Percentiles rank a stretch among this genome's conserved stretches.
These are phyloP conservation scores for Pollenia griseotomentosa DNA, from an alignment of 2,888 invertebrate genomes.

Conservation along the genomic window DNA sequence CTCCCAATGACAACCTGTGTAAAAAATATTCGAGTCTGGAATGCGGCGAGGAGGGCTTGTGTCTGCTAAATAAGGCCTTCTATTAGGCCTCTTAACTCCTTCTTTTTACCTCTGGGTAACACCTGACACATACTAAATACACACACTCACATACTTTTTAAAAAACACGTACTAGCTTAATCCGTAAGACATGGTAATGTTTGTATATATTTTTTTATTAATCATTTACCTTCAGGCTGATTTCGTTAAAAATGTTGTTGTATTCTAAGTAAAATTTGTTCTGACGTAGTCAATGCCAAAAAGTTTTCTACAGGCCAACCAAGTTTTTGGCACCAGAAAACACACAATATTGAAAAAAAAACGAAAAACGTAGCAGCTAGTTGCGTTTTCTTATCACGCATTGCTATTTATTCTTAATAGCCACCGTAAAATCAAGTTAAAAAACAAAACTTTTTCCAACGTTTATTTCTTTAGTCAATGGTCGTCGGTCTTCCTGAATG, in stretches of 20 bases:
- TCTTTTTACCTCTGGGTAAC: too few species aligned
- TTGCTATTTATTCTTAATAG: slow-evolving; percentile 80
- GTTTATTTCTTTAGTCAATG: not conserved
- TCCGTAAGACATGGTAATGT: slow-evolving; percentile 6
- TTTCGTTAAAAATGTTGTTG: slow-evolving; percentile 44
- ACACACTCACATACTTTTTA: not conserved
- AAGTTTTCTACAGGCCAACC: not conserved
- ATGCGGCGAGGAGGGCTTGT: too few species aligned
- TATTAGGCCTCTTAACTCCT: too few species aligned
- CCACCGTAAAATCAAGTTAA: slow-evolving; percentile 76
- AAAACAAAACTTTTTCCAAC: slow-evolving; percentile 65
- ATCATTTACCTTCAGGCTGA: slow-evolving; percentile 29
- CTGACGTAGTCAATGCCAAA: not conserved
- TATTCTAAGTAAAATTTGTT: slow-evolving; percentile 36
- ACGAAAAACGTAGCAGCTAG: slow-evolving; percentile 55
- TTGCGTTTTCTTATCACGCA: slow-evolving; percentile 81
- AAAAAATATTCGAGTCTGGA: too few species aligned
- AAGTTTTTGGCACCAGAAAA: not conserved
- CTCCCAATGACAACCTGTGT: too few species aligned
- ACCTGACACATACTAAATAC: slow-evolving; percentile 65
- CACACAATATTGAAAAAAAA: not conserved
- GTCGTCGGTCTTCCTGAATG: not conserved
- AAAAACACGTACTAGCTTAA: slow-evolving; percentile 24
- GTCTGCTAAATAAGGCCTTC: too few species aligned
- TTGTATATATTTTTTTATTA: slow-evolving; percentile 35